Evolutionary conservation across 2,888 invertebrate genomes (phyloP).

Genomic region (Plagiodera versicolora): DNA sequence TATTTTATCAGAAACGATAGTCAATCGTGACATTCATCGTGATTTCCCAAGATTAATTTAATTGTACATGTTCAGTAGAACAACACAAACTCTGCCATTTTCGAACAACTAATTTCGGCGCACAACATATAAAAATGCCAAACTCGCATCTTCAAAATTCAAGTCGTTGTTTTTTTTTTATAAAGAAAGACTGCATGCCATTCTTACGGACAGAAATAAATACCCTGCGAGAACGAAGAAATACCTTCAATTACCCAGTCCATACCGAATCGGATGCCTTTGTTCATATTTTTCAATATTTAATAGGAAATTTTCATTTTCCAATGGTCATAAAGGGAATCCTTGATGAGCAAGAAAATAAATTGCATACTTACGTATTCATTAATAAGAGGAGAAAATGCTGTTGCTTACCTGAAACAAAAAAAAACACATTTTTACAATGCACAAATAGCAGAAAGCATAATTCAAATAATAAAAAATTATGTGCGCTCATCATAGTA

Average conservation of each 20-base stretch:
- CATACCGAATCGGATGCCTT: conserved; percentile 17
- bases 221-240: background rate
- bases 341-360: conserved; percentile 22
- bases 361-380: conserved; percentile 28
- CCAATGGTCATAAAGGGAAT: conserved; percentile 26
- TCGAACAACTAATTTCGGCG: too few relatives aligned
- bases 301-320: conserved; percentile 19
- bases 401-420: conserved; percentile 28
- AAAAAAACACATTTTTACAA: conserved; percentile 14
- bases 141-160: too few relatives aligned
- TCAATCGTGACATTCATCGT: too few relatives aligned
- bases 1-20: too few relatives aligned
- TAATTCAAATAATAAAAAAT: background rate
- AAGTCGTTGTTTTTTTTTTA: too few relatives aligned
- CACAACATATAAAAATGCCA: too few relatives aligned
- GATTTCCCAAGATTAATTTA: too few relatives aligned
- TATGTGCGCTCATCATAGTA: background rate
- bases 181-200: background rate
- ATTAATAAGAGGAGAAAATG: conserved; percentile 19
- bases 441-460: conserved; percentile 1
- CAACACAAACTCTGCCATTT: too few relatives aligned
- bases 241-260: background rate
- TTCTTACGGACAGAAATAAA: background rate
- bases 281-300: conserved; percentile 26
- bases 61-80: too few relatives aligned